Conservation (phyloP, 2,113 vertebrate genomes). For the Lontra canadensis region DNA sequence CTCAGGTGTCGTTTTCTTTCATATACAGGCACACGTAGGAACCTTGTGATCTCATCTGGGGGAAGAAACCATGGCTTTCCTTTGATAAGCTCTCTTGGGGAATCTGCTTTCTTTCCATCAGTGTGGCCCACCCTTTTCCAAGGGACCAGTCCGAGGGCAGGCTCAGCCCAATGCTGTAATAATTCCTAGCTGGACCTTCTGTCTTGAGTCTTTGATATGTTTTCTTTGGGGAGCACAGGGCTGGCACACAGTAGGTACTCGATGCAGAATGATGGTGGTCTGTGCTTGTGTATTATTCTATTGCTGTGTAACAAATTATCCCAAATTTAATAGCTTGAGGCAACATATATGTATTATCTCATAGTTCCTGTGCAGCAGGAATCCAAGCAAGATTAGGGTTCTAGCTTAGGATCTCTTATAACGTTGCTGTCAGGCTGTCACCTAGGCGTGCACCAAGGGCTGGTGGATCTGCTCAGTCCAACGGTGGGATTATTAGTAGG, state of each 20-base stretch:
- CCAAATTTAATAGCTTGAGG: background rate
- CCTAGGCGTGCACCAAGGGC: background rate
- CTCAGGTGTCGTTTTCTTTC: background rate
- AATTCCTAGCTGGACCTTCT: background rate
- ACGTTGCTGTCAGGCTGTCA: background rate
- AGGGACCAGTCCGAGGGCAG: too few relatives aligned
- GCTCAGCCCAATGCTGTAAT: background rate
- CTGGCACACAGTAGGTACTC: background rate
- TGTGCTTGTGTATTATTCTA: background rate
- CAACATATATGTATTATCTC: background rate
- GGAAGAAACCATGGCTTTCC: background rate
- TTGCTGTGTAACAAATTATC: background rate
- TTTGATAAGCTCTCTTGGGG: background rate
- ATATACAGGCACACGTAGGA: accelerated
- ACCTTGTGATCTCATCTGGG: background rate
- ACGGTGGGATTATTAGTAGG: background rate
- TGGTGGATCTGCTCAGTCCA: background rate
- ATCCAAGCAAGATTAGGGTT: background rate
- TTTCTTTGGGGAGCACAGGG: background rate
- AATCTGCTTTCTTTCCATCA: background rate
- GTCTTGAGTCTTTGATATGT: background rate
- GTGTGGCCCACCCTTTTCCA: background rate
- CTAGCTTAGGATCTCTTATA: background rate
- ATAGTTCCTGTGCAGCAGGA: background rate
- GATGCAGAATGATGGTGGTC: background rate